Conservation (phyloP, 2,888 invertebrate species). For the Cryptocephalus moraei region DNA sequence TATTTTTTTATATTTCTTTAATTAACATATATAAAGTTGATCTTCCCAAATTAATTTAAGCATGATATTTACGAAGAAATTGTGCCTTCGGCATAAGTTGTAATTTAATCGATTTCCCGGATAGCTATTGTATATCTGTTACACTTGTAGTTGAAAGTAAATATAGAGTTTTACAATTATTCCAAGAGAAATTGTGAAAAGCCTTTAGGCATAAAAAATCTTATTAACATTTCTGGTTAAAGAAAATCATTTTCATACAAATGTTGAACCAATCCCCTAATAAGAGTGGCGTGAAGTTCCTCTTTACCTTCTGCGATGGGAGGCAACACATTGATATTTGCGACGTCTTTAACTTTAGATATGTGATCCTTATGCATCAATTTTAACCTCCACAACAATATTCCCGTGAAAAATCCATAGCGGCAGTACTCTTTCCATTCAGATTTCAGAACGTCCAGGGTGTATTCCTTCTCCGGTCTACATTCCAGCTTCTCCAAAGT, state of each 20-base stretch:
- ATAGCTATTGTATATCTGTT: too few species aligned
- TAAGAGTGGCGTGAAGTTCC: not conserved
- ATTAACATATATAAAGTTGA: too few species aligned
- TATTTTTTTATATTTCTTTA: too few species aligned
- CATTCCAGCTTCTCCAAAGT: conserved; percentile 14
- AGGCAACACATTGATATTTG: not conserved
- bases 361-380: not conserved
- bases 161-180: too few species aligned
- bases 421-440: conserved; percentile 9
- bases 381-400: not conserved
- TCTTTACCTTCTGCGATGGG: not conserved
- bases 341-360: not conserved
- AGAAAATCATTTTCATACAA: not conserved
- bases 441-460: conserved; percentile 10
- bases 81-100: too few species aligned
- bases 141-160: too few species aligned
- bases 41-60: too few species aligned
- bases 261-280: not conserved
- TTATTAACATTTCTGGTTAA: not conserved
- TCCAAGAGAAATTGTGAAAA: too few species aligned
- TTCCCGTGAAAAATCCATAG: not conserved
- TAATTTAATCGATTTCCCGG: too few species aligned
- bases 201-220: too few species aligned
- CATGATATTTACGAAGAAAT: too few species aligned
- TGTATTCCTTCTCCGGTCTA: conserved; percentile 18